These are phyloP conservation scores for Hypothenemus hampei DNA, from an alignment of 1,140 invertebrate genomes.

Conservation along the genomic window DNA sequence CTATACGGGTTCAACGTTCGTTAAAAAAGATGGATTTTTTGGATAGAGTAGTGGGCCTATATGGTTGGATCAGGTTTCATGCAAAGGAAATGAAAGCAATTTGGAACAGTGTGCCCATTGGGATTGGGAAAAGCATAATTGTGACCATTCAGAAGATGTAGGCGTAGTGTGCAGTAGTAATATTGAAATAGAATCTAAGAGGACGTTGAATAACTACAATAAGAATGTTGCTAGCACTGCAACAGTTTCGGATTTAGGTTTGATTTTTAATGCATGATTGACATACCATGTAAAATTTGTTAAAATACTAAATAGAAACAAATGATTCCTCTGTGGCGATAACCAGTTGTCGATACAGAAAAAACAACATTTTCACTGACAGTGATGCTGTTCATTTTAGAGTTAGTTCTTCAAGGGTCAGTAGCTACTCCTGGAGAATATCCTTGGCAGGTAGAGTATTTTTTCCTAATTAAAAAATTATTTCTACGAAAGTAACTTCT, in stretches of 20 bases:
- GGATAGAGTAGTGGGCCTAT: constrained; percentile 58
- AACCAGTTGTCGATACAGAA: constrained; percentile 47
- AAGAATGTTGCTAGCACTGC: background rate
- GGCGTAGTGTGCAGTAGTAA: constrained; percentile 54
- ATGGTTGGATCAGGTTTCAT: constrained; percentile 69
- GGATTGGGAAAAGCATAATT: constrained; percentile 67
- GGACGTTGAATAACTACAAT: background rate
- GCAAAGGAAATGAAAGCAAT: constrained; percentile 62
- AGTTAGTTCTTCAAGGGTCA: constrained; percentile 54
- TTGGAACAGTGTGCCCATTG: constrained; percentile 59
- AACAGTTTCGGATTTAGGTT: constrained; percentile 8
- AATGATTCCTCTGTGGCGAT: constrained; percentile 9
- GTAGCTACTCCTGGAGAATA: constrained; percentile 58
- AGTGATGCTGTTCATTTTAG: constrained; percentile 48
- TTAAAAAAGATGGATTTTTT: constrained; percentile 50
- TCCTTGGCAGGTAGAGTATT: constrained; percentile 81
- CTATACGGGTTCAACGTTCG: constrained; percentile 52
- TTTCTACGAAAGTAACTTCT: background rate
- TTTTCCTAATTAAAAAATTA: constrained; percentile 18
- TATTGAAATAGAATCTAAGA: constrained; percentile 8
- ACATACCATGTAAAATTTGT: no score
- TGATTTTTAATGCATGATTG: no score
- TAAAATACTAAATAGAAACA: no score
- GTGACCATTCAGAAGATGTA: constrained; percentile 70
- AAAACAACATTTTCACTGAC: constrained; percentile 47